Evolutionary conservation across 1,140 invertebrate genomes (phyloP), one percentile per base, ranked within the genome.

Genomic region (Limonius californicus): DNA sequence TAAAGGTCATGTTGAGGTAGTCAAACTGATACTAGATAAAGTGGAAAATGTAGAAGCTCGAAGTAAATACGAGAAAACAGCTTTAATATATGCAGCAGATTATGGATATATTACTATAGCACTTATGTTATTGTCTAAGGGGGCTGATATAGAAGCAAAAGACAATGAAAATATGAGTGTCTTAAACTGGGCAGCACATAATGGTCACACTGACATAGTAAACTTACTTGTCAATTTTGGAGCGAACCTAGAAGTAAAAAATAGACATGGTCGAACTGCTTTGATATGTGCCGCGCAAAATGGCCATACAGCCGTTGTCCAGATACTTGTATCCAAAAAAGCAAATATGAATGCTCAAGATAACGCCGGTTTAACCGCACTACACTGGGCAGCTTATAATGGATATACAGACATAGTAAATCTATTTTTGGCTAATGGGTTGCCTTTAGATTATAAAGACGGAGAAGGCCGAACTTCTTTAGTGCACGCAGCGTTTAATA

Each of bases 261-360:
- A 64, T 53, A 35, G 9, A 32, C n/a, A 57, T 42, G 30, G 42
- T 15, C 35, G 32, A 47, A 72, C 65, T 15, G 19, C 70, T 30
- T 45, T 45, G 16, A 45, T 45, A 18, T 45, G 42, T 18, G 42
- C 42, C 3, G n/a, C 42, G n/a, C 4, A 18, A 15, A 45, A 45
- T 45, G 42, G 42, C 2, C n/a, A 18, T 15, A 18, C 6, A n/a
- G 42, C n/a, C 2, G 42, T 45, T 6, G 42, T 45, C 4, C n/a
- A 15, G 42, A 4, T 45, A n/a, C 42, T 45, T n/a, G 16, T 45
- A 45, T n/a, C 42, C 6, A 45, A 45, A 45, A 12, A 12, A 18
- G n/a, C 42, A 3, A 18, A 45, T 12, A 18, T 45, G 3, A 12
- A 45, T n/a, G n/a, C 6, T 2, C 2, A 4, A 18, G 42, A 45